These are phyloP conservation scores for Catocala fraxini DNA, from an alignment of 2,888 invertebrate species.

Conservation along the genomic window DNA sequence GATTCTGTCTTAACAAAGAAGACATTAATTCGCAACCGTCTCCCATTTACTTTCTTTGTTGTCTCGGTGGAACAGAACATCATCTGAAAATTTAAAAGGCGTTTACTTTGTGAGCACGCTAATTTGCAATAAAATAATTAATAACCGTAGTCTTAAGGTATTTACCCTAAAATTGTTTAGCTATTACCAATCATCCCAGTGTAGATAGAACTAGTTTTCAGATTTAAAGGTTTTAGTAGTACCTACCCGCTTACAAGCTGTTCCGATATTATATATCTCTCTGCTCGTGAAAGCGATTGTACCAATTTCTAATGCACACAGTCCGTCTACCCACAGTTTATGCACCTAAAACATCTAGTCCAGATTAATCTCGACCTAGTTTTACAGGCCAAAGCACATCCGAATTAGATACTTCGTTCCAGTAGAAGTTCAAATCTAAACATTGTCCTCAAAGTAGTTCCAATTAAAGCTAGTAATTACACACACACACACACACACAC, in stretches of 20 bases:
- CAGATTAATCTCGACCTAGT: conserved; percentile 6
- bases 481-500: neutral
- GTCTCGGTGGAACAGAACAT: conserved; percentile 23
- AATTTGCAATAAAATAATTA: conserved; percentile 16
- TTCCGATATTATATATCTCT: too few species aligned
- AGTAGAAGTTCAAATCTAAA: neutral
- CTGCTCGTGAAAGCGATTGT: neutral
- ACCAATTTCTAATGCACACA: neutral
- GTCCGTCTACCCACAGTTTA: neutral
- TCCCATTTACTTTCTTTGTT: conserved; percentile 29
- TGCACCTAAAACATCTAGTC: neutral
- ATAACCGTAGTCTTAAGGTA: conserved; percentile 12
- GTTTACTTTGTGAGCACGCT: conserved; percentile 14
- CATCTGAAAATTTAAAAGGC: conserved; percentile 19
- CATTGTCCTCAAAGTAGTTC: too few species aligned
- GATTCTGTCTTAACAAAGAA: conserved; percentile 30
- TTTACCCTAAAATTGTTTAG: neutral
- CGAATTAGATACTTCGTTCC: neutral
- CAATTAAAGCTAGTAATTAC: too few species aligned
- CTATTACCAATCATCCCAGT: neutral
- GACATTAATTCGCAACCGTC: conserved; percentile 24
- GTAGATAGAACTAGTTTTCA: neutral
- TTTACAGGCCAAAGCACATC: neutral
- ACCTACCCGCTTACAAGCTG: too few species aligned
- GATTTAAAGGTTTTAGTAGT: too few species aligned